Base-by-base conservation (phyloP, 2,797 vertebrate genomes). In the Garrulus glandarius region DNA sequence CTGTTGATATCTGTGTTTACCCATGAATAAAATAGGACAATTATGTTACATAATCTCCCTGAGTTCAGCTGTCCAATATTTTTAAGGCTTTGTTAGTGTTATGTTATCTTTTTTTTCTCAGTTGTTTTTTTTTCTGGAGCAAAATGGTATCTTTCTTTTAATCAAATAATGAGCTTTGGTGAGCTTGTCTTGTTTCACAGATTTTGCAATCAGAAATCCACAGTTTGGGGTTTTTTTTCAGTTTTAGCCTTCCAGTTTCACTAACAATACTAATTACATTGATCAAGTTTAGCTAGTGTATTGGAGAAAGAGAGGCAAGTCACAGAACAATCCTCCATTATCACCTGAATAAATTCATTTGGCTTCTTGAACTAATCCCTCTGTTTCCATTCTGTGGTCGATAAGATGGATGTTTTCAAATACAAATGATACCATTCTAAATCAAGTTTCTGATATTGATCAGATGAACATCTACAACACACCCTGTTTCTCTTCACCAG, bases 191-290 rank as follows among this genome's bases (percentile, higher is more conserved):
- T 6, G 14, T 68, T 77, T 91, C n/a, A 64, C 6, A 36, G 12
- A 37, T 30, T 82, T 82, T 75, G 11, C 20, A 55, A 4, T 57
- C 13, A 65, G 9, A 65, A 79, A 47, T 4, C 18, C 69, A 20
- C 60, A 20, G 10, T 7, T n/a, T 37, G 22, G 2, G 8, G 0
- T 0, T 10, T 2, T 29, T 53, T 50, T 32, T 1, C 14, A 2
- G 3, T 39, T 53, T 32, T 26, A 1, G 2, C 2, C 2, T 30
- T 37, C 4, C 9, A 43, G 6, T 84, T 64, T 72, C 9, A 20
- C 14, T 53, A 50, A 13, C 16, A 70, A 5, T 30, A 56, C 1
- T 27, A 39, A 36, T 22, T 11, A 20, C 6, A 43, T 32, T 36
- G 15, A 59, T 24, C n/a, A 52, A 39, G 3, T 63, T 34, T 63